Evolutionary conservation across 1,140 invertebrate genomes (phyloP).

Genomic region (Drosophila bocki): DNA sequence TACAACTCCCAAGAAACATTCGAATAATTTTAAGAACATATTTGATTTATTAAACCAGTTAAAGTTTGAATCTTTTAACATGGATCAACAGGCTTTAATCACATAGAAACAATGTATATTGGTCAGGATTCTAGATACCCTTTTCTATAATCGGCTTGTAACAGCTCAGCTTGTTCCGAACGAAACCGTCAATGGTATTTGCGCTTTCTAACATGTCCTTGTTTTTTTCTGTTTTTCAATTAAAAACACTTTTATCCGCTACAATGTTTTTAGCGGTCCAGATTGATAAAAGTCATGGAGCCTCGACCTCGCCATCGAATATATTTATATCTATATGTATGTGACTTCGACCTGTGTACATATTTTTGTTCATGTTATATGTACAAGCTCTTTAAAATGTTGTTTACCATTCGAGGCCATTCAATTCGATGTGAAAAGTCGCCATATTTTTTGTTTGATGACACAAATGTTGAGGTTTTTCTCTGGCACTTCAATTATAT

Average conservation of each 20-base stretch:
- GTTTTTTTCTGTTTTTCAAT: conserved; percentile 2
- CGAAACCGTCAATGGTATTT: background rate
- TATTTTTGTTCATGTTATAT: background rate
- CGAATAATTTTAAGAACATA: too few relatives aligned
- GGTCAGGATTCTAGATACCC: background rate
- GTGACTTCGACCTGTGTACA: background rate
- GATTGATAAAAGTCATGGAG: background rate
- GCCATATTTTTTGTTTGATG: conserved; percentile 24
- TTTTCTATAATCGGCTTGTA: background rate
- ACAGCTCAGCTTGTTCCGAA: background rate
- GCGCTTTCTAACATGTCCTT: background rate
- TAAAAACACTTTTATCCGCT: background rate
- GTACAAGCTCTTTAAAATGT: conserved; percentile 6
- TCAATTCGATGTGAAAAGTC: conserved; percentile 15
- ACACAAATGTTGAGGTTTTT: conserved; percentile 6
- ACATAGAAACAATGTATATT: background rate
- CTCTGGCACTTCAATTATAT: conserved; percentile 11
- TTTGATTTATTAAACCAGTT: background rate
- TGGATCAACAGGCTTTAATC: too few relatives aligned
- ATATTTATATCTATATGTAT: background rate
- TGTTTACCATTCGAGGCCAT: conserved; percentile 19
- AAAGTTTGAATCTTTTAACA: background rate
- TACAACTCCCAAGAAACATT: too few relatives aligned
- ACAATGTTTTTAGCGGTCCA: background rate
- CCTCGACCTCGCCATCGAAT: background rate